Base-by-base conservation (phyloP, 1,140 invertebrate genomes). In the Zaprionus africanus region DNA sequence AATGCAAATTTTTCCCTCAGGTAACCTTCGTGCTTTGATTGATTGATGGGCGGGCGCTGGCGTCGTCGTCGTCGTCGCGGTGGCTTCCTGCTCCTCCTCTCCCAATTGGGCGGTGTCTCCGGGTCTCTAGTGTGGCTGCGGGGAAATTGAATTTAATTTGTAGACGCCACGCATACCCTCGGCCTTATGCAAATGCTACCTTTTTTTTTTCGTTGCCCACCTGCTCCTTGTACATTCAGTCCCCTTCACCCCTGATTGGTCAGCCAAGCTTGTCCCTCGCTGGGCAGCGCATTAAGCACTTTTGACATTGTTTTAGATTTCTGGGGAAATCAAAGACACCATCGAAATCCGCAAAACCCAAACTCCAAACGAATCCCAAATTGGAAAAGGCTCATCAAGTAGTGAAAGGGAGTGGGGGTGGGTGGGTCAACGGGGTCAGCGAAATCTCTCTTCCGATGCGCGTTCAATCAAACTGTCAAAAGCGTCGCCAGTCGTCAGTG, bases 21-120 rank as follows among this genome's bases (percentile, higher is more conserved):
- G 84, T 88, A 88, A 87, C 84, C 78, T 88, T 87, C 87, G 81
- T 88, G 84, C 84, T 88, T 79, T 87, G 84, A 87, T 87, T 87
- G 84, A 87, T 87, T 87, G 84, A 87, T 87, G 84, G 84, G 72
- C 84, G 65, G 79, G 66, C 19, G 67, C 60, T 26, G 70, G 80
- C 82, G 81, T 15, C 79, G 73, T 51, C 78, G 38, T n/a, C 43
- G 17, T 24, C 46, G 11, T 22, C 46, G n/a, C 41, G 41, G 15
- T 46, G 41, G 41, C 41, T 46, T 17, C 41, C 41, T 17, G n/a
- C 7, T 15, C 41, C 7, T 46, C 41, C 41, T 46, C 2, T 7
- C 7, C 41, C n/a, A 46, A 46, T 46, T 46, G 41, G n/a, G 2
- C 41, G 17, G 41, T 68, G 73, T 31, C 80, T 75, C 57, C 58